These are phyloP conservation scores for Scyliorhinus canicula DNA, from an alignment of 2,797 vertebrate species.

Conservation along the genomic window DNA sequence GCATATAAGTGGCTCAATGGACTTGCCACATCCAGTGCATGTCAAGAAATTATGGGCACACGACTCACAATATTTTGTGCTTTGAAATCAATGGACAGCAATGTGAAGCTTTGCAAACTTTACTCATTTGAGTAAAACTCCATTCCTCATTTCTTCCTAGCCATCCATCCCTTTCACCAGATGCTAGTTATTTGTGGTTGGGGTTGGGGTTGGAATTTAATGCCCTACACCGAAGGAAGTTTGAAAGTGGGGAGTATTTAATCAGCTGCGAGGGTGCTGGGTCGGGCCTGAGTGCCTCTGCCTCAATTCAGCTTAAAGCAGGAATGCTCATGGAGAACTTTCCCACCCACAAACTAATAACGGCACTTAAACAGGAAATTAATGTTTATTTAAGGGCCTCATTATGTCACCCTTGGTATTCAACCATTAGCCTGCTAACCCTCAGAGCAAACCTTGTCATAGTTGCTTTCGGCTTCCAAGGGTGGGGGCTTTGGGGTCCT, in stretches of 20 bases:
- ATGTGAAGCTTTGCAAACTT: not conserved
- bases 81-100: not conserved
- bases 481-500: not conserved
- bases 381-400: too few relatives aligned
- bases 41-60: not conserved
- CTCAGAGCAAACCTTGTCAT: not conserved
- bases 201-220: not conserved
- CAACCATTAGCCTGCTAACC: not conserved
- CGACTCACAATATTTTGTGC: not conserved
- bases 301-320: too few relatives aligned
- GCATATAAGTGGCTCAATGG: not conserved
- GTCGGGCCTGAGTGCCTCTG: too few relatives aligned
- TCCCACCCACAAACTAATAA: too few relatives aligned
- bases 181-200: not conserved
- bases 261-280: too few relatives aligned
- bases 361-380: too few relatives aligned
- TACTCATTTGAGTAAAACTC: not conserved
- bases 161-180: not conserved
- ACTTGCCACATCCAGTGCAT: not conserved
- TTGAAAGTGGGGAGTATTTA: too few relatives aligned
- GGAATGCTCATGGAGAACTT: too few relatives aligned
- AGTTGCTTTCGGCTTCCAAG: not conserved
- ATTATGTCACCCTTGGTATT: too few relatives aligned
- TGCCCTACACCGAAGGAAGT: too few relatives aligned
- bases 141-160: not conserved